A percentile compares a stretch with the other conserved stretches of the same genome.
phyloP scores from a whole-genome alignment of 2,797 vertebrate species.

The Crypturellus tataupa region DNA sequence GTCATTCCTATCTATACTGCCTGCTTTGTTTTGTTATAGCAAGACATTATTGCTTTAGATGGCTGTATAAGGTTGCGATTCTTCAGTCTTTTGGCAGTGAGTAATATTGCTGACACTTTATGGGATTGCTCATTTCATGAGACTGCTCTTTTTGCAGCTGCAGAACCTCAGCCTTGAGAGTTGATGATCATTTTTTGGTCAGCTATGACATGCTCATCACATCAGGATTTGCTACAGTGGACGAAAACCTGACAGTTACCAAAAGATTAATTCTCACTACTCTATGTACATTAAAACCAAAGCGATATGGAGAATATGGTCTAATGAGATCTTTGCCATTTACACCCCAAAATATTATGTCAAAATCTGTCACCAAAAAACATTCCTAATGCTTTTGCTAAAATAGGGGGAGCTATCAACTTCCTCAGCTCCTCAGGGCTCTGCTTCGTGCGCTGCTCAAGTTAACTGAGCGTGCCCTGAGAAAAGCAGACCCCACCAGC shows the following conservation, averaged over 20 bases:
- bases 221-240: neutral
- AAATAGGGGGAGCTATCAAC: neutral
- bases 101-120: constrained; percentile 53
- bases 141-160: constrained; percentile 33
- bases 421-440: neutral
- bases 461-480: neutral
- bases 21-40: constrained; percentile 58
- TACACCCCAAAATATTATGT: neutral
- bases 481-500: neutral
- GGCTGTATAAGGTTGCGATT: constrained; percentile 44
- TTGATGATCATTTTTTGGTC: constrained; percentile 42
- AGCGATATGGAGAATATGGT: neutral
- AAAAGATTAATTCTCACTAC: constrained; percentile 20
- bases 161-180: constrained; percentile 36
- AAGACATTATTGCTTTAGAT: constrained; percentile 57
- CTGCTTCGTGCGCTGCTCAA: neutral
- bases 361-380: neutral
- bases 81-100: constrained; percentile 55
- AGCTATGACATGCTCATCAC: constrained; percentile 40
- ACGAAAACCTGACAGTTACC: constrained; percentile 19
- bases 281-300: neutral
- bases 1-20: constrained; percentile 35
- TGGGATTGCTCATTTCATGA: constrained; percentile 45
- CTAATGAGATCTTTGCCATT: neutral
- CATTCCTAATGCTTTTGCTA: neutral